Conservation (phyloP, 2,888 invertebrate species). For the Seira musarum region DNA sequence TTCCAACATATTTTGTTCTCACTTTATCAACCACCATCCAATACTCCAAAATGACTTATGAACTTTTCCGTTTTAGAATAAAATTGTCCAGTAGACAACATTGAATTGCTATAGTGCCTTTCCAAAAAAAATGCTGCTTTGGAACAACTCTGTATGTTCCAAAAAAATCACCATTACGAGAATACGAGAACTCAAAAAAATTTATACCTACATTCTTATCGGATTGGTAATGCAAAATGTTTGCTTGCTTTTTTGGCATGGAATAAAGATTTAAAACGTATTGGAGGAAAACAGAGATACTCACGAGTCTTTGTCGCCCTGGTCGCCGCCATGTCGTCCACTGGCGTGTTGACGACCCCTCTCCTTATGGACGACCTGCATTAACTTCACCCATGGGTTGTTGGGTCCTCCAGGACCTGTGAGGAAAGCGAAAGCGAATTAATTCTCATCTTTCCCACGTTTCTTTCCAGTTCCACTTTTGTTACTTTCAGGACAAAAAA, state of each 20-base stretch:
- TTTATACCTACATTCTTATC: not conserved
- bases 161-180: no score
- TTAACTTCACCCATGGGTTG: constrained; percentile 87
- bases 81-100: no score
- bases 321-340: constrained; percentile 73
- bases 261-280: not conserved
- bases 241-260: not conserved
- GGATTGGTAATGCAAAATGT: not conserved
- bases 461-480: not conserved
- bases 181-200: not conserved
- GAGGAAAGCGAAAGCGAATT: not conserved
- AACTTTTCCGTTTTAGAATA: not conserved
- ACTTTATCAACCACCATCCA: not conserved
- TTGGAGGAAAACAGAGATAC: constrained; percentile 23
- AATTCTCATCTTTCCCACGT: not conserved
- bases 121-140: no score
- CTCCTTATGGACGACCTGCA: constrained; percentile 81
- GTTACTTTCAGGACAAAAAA: no score
- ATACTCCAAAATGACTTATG: not conserved
- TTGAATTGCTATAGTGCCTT: no score
- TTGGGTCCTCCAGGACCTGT: constrained; percentile 77
- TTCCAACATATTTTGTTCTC: not conserved
- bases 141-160: no score
- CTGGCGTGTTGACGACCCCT: constrained; percentile 78
- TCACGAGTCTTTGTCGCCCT: constrained; percentile 71